Evolutionary conservation across 2,113 vertebrate genomes (phyloP).

Genomic region (Chaetodon trifascialis): DNA sequence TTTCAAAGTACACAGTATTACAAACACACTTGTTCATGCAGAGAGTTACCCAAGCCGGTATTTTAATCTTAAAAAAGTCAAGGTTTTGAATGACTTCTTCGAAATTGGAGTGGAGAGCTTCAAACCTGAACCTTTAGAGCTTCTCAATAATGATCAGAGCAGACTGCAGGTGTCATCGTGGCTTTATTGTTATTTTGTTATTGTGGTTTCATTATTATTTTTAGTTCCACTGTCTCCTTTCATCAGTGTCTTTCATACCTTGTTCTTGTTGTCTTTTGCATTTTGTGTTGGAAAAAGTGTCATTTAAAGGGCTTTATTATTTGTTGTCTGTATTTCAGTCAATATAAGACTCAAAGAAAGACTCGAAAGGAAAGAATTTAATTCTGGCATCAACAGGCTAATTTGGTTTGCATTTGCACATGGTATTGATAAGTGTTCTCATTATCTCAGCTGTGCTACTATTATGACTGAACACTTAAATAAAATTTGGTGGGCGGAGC

Average conservation of each 20-base stretch:
- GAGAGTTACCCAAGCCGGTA: neutral
- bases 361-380: neutral
- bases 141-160: neutral
- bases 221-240: neutral
- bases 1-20: conserved; percentile 22
- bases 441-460: neutral
- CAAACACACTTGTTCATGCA: conserved; percentile 13
- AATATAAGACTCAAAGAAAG: neutral
- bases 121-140: neutral
- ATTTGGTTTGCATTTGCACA: neutral
- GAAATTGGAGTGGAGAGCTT: neutral
- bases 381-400: neutral
- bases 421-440: neutral
- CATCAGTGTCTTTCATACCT: neutral
- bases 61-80: neutral
- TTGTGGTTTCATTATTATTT: neutral
- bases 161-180: neutral
- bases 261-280: too few species aligned
- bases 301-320: neutral
- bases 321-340: neutral
- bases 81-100: neutral
- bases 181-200: neutral
- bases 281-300: neutral
- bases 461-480: neutral
- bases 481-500: neutral